Conservation (phyloP, 2,113 vertebrate species). For the Alethe diademata region DNA sequence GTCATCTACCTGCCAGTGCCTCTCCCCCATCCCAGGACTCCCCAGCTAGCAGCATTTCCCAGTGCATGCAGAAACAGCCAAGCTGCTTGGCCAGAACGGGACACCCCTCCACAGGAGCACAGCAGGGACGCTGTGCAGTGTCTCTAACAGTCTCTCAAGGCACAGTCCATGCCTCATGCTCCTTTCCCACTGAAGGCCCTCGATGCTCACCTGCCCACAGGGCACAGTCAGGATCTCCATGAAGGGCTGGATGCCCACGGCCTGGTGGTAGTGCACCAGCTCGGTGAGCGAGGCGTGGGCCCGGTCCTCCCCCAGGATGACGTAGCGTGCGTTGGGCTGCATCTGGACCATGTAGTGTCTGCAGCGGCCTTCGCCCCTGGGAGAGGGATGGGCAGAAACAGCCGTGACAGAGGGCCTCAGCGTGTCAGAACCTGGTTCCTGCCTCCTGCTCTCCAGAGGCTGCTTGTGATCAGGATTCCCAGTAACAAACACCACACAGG, state of each 20-base stretch:
- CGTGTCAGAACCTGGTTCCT: accelerated
- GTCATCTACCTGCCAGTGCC: background rate
- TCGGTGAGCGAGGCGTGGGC: slow-evolving; percentile 67
- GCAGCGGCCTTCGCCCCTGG: slow-evolving; percentile 61
- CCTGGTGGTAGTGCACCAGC: slow-evolving; percentile 69
- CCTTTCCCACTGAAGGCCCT: background rate
- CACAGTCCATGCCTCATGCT: background rate
- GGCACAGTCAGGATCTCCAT: slow-evolving; percentile 71
- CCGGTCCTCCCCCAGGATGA: slow-evolving; percentile 75
- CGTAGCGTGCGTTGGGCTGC: slow-evolving; percentile 73
- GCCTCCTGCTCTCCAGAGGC: background rate
- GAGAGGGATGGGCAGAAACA: background rate
- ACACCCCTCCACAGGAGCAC: accelerated
- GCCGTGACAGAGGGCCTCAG: accelerated
- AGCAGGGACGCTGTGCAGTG: background rate
- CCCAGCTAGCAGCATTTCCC: background rate
- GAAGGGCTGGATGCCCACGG: slow-evolving; percentile 73
- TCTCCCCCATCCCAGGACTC: background rate
- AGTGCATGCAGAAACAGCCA: background rate
- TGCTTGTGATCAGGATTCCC: background rate
- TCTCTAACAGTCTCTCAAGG: background rate
- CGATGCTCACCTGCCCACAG: slow-evolving; percentile 60
- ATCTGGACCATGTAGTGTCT: slow-evolving; percentile 78
- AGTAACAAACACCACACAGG: background rate
- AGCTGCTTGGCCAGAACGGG: background rate